phyloP scores from a whole-genome alignment of 2,113 vertebrate genomes.

The Onychostoma macrolepis region DNA sequence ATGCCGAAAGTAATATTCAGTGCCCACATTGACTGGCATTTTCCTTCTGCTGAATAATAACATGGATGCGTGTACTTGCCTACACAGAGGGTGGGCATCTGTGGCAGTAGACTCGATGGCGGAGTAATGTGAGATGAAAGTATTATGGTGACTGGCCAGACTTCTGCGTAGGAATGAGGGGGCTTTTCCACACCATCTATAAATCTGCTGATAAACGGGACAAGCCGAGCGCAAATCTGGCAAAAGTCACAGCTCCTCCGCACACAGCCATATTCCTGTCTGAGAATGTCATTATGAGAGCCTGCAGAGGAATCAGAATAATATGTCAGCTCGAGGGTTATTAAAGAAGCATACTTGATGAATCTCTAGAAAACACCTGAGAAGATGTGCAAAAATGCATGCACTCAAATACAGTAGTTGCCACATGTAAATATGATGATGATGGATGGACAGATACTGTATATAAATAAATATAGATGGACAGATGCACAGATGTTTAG shows the following conservation, averaged over 20 bases:
- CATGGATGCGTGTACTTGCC: neutral
- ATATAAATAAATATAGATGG: no score
- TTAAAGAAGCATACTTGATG: neutral
- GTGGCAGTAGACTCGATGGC: neutral
- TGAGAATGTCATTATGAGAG: constrained; percentile 32
- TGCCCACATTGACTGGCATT: neutral
- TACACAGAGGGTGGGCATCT: constrained; percentile 17
- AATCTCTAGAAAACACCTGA: neutral
- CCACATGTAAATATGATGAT: neutral
- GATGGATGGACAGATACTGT: no score
- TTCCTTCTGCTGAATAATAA: neutral
- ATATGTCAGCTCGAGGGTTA: neutral
- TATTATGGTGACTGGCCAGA: constrained; percentile 25
- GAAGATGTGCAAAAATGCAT: neutral
- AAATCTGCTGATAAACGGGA: constrained; percentile 40
- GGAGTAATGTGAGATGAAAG: constrained; percentile 16
- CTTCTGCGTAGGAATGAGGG: constrained; percentile 31
- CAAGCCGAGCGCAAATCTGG: constrained; percentile 16
- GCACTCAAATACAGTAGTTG: neutral
- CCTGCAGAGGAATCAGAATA: neutral
- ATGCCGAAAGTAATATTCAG: constrained; percentile 7
- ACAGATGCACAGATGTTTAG: no score
- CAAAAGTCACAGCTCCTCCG: neutral
- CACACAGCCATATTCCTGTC: constrained; percentile 20
- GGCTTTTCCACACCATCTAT: constrained; percentile 37